Conservation (phyloP, 2,113 vertebrate species). For the Nanger granti region DNA sequence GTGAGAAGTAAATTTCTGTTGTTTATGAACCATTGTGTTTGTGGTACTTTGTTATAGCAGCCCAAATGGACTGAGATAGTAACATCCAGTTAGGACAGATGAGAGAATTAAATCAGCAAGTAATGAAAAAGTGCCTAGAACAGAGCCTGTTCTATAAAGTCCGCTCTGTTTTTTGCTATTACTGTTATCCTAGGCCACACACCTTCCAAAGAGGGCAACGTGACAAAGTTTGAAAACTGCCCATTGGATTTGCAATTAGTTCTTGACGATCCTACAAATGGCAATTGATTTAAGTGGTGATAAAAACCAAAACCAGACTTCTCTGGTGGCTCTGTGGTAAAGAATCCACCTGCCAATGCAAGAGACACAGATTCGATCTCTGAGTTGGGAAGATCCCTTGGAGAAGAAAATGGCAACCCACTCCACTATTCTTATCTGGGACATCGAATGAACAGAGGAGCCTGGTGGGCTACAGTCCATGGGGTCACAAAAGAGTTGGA, state of each 20-base stretch:
- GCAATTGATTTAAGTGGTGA: no score
- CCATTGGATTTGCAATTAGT: not conserved
- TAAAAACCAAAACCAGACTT: not conserved
- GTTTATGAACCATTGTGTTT: not conserved
- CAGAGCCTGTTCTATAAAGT: not conserved
- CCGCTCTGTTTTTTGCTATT: fast-evolving
- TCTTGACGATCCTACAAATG: not conserved
- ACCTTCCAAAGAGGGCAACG: not conserved
- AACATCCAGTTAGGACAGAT: no score
- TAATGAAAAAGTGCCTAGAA: not conserved
- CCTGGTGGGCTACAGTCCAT: not conserved
- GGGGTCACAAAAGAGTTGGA: not conserved
- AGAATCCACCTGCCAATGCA: not conserved
- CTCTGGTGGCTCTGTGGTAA: not conserved
- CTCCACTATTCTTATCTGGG: not conserved
- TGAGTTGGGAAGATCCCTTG: not conserved
- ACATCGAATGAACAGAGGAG: not conserved
- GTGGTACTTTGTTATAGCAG: no score
- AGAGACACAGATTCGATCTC: not conserved
- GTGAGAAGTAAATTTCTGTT: not conserved
- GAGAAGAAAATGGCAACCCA: not conserved
- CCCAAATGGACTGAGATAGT: not conserved
- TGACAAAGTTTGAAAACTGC: not conserved
- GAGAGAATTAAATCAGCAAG: not conserved
- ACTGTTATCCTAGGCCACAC: not conserved